Evolutionary conservation across 2,797 vertebrate species (phyloP).

Genomic region (Sebastes taczanowskii): DNA sequence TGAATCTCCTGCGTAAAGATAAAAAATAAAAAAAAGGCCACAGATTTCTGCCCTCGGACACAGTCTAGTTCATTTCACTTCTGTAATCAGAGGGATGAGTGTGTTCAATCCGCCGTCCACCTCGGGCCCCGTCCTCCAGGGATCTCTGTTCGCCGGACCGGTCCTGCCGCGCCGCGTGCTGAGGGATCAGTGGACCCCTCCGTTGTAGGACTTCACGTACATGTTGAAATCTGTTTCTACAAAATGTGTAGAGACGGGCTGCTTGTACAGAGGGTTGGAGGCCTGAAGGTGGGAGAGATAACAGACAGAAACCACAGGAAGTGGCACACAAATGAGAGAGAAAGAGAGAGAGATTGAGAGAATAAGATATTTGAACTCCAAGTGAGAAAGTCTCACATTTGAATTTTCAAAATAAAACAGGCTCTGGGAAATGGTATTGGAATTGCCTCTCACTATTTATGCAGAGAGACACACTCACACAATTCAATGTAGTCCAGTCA

Average conservation of each 20-base stretch:
- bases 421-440: not conserved
- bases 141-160: constrained; percentile 70
- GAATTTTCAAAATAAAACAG: not conserved
- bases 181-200: constrained; percentile 88
- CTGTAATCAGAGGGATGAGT: constrained; percentile 15
- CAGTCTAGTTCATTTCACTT: constrained; percentile 27
- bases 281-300: constrained; percentile 78
- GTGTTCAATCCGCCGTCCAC: constrained; percentile 15
- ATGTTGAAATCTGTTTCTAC: constrained; percentile 90
- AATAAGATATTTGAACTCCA: not conserved
- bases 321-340: not conserved
- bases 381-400: fast-evolving
- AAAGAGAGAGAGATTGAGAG: no score
- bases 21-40: constrained; percentile 24
- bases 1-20: constrained; percentile 3
- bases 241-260: constrained; percentile 88
- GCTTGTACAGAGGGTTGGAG: constrained; percentile 96
- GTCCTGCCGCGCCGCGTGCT: constrained; percentile 75
- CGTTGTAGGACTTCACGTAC: constrained; percentile 91
- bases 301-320: not conserved
- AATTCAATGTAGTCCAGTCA: not conserved
- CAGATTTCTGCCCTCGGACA: not conserved
- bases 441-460: not conserved
- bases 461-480: not conserved
- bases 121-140: constrained; percentile 25